Evolutionary conservation across 2,797 vertebrate genomes (phyloP).

Genomic region (Tragelaphus eurycerus): DNA sequence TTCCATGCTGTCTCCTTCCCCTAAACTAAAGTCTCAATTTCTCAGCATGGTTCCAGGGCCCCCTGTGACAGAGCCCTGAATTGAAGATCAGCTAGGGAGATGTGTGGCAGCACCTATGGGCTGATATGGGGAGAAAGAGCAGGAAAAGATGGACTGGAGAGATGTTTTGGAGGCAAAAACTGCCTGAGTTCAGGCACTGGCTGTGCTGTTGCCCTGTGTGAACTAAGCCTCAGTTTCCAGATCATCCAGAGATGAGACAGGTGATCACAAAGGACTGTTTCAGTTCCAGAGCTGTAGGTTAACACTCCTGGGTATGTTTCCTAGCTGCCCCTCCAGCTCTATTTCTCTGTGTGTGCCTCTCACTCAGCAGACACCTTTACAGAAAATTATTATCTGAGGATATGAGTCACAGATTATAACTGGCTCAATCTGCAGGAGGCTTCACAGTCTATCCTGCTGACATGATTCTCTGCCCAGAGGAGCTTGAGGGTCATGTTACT

Average conservation of each 20-base stretch:
- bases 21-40: neutral
- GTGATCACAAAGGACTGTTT: neutral
- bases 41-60: neutral
- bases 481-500: slow-evolving; percentile 71
- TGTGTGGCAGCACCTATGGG: no score
- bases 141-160: neutral
- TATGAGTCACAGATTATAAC: slow-evolving; percentile 71
- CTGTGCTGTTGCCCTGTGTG: neutral
- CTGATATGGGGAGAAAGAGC: neutral
- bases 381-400: slow-evolving; percentile 57
- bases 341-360: neutral
- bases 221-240: neutral
- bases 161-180: neutral
- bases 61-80: neutral
- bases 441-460: slow-evolving; percentile 58
- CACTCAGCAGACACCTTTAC: slow-evolving; percentile 37
- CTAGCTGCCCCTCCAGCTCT: neutral
- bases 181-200: neutral
- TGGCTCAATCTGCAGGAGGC: slow-evolving; percentile 19
- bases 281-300: neutral
- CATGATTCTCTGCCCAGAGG: slow-evolving; percentile 67
- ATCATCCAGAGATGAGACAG: neutral
- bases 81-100: neutral
- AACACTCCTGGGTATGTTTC: neutral
- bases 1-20: neutral